A percentile compares a stretch with the other conserved stretches of the same genome.
Evolutionary conservation across 2,113 vertebrate species (phyloP).

Genomic region (Cariama cristata): DNA sequence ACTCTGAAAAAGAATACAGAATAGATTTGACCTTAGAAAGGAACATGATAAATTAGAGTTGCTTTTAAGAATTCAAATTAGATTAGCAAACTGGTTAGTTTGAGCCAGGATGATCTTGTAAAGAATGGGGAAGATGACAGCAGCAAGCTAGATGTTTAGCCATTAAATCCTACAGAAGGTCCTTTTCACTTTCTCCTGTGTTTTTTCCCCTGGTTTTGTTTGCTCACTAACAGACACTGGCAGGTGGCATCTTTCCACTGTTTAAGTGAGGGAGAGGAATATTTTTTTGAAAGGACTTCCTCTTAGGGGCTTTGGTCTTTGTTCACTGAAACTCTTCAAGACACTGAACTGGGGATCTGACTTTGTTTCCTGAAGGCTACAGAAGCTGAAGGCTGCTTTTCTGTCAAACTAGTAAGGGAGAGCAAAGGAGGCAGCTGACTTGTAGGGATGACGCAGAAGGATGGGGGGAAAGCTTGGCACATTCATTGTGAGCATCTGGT

Average conservation of each 20-base stretch:
- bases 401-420: neutral
- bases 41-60: constrained; percentile 13
- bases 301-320: neutral
- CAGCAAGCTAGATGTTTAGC: neutral
- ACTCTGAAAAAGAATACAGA: constrained; percentile 12
- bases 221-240: neutral
- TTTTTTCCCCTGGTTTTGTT: neutral
- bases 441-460: neutral
- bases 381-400: neutral
- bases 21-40: constrained; percentile 39
- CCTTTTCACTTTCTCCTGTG: neutral
- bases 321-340: neutral
- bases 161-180: neutral
- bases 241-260: neutral
- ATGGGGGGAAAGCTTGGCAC: neutral
- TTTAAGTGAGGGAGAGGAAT: neutral
- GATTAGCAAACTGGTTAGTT: constrained; percentile 17
- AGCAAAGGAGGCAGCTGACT: neutral
- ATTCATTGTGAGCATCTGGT: neutral
- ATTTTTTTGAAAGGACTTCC: neutral
- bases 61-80: constrained; percentile 55
- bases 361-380: neutral
- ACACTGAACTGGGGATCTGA: neutral
- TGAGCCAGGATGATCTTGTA: neutral
- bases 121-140: neutral